Base-by-base conservation (phyloP, 1,140 invertebrate species). In the Phymorhynchus buccinoides region DNA sequence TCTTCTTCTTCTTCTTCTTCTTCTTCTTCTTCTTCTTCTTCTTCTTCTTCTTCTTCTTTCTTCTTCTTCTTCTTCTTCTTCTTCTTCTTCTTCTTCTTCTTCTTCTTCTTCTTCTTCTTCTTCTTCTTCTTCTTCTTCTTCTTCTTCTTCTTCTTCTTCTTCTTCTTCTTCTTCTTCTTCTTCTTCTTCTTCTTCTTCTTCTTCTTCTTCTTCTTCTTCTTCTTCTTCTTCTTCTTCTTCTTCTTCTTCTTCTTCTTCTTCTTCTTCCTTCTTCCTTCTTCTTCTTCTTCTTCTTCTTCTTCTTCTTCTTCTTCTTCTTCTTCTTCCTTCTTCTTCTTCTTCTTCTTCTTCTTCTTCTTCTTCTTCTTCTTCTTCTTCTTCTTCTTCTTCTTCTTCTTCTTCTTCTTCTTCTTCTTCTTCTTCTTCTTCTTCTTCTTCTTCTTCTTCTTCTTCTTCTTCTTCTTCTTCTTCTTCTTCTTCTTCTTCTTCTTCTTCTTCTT, bases 321-420 rank as follows among this genome's bases (percentile, higher is more conserved):
- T 56, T 39, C 30, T 30, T 48, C 16, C 37, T 27, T 22, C 42
- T 48, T 27, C 37, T 44, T n/a, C 27, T 73, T 3, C n/a, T 35
- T 12, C 9, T 18, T 41, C 3, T 16, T 37, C 56, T 37, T 22
- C 22, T 42, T 44, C 66, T 82, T 79, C 82, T 37, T 83, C 41
- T 82, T 86, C 80, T 48, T 66, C 73, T 66, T 83, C 56, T 86
- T 68, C 75, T 68, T 83, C 56, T 44, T 41, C 27, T 66, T 80
- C 48, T 82, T 37, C 82, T 66, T 86, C 66, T 82, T 68, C 82
- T 80, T 48, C 56, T 42, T 48, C 27, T 62, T 71, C 37, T 68
- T 37, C n/a, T 39, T 56, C 78, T 48, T 12, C 42, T 12, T 80
- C 41, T 86, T 41, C 35, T 52, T 84, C 1, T 77, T 42, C 30